Evolutionary conservation across 53 echinoderm and acorn worm species (phyloP), one percentile per base, ranked within the genome.

Genomic region (Luidia sarsii): DNA sequence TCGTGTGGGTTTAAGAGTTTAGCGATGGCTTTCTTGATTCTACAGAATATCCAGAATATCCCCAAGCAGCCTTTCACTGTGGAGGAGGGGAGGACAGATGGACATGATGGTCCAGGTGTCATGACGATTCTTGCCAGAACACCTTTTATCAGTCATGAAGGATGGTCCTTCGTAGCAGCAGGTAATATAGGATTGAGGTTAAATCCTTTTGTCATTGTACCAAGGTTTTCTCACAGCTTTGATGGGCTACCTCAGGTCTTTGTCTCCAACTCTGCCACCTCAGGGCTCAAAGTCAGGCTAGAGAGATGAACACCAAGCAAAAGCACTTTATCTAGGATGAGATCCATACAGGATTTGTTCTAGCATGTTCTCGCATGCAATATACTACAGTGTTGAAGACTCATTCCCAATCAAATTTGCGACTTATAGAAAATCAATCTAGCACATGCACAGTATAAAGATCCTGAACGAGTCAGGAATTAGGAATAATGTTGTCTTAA

Each of bases 31-130:
- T 16, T 14, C 61, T 35, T 1, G 16, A 53, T 15, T 68, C 22
- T 36, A 31, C 61, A 95, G 96, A 95, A 95, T 81, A 86, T 95
- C 33, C 92, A 95, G 64, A 95, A 95, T 57, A 95, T 95, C n/a
- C 96, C 96, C 0, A 95, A 93, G 65, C 90, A 92, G 63, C 73
- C 94, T 2, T 53, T 91, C 14, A 41, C 66, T 28, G n/a, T 80
- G 15, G 63, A 79, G 19, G 57, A 22, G 27, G 54, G n/a, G n/a
- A n/a, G n/a, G n/a, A n/a, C n/a, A 0, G 64, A 35, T 7, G 32
- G 2, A 25, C 70, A 50, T 9, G 23, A 16, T 3, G 50, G 19
- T 8, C 32, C 51, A 8, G 48, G 64, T 1, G 3, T 19, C 22
- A 32, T 71, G 11, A 71, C 82, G 5, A 80, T 95, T 3, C 79